Evolutionary conservation across 2,113 vertebrate genomes (phyloP), one percentile per base, ranked within the genome.

Genomic region (cattle (Bos taurus)): DNA sequence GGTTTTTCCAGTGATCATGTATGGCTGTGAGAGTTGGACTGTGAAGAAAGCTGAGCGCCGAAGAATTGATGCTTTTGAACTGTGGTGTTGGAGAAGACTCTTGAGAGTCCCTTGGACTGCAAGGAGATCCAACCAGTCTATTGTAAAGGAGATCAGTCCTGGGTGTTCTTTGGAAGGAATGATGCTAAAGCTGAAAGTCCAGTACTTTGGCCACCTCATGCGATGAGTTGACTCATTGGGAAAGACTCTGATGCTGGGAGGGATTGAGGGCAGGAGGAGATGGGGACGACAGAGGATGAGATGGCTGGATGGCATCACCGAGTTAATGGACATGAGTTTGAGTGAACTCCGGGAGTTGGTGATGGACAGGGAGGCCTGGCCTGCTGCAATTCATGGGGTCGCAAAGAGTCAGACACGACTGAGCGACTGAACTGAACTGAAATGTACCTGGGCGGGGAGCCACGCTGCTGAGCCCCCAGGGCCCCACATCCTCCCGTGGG

Each of bases 401-500:
- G 0, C n/a, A 71, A 71, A 71, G 67, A 40, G 19, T 23, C 2
- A 0, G 67, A 71, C n/a, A 71, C 2, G 2, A 71, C n/a, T 71
- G 10, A 23, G n/a, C 2, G 1, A 12, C 67, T 40, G n/a, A 36
- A 71, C 64, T 71, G 64, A 71, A 40, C 67, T 71, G n/a, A 71
- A 46, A 21, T 25, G 62, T 9, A 36, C 13, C 5, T 52, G 48
- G 62, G 62, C 0, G 3, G n/a, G 48, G 33, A 71, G 6, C 48
- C 6, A 12, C 0, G 19, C 9, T 28, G 33, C 11, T 54, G 87
- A 62, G 62, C 7, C 46, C 28, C 15, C 1, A 3, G 17, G 16
- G 36, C 36, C 88, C 64, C 52, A 15, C 2, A 0, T 12, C 59
- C 57, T 13, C 4, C 40, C 2, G 0, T 1, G 10, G 33, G n/a